Evolutionary conservation across 2,113 vertebrate species (phyloP).

Genomic region (Columba janthina): DNA sequence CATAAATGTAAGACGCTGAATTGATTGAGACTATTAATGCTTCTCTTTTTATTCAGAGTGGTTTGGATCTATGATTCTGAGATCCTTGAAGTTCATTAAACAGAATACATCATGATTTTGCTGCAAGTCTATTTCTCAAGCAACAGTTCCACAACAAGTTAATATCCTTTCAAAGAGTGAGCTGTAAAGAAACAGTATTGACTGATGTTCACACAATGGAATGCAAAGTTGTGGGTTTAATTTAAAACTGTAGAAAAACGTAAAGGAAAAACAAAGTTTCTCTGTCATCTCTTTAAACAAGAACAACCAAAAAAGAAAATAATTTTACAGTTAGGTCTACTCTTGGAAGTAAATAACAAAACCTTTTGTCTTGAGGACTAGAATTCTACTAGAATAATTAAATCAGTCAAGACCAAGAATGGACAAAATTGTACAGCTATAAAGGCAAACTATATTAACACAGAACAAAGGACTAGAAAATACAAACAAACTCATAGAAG

Average conservation of each 20-base stretch:
- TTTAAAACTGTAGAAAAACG: background rate
- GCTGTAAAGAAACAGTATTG: slow-evolving; percentile 5
- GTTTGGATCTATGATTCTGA: background rate
- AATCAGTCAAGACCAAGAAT: background rate
- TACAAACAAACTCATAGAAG: background rate
- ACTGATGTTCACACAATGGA: background rate
- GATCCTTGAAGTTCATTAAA: slow-evolving; percentile 29
- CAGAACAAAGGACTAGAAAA: background rate
- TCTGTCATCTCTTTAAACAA: background rate
- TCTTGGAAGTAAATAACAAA: background rate
- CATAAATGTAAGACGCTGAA: background rate
- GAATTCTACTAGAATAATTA: background rate
- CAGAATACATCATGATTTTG: slow-evolving; percentile 22
- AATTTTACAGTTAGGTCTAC: background rate
- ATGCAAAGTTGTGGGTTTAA: background rate
- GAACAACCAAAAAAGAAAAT: background rate
- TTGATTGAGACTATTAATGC: background rate
- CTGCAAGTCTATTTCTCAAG: slow-evolving; percentile 17
- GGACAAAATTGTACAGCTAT: background rate
- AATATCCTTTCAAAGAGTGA: background rate
- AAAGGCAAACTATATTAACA: background rate
- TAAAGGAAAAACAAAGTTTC: background rate
- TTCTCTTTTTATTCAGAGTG: background rate
- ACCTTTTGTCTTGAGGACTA: background rate
- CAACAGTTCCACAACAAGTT: background rate